A percentile compares a stretch with the other conserved stretches of the same genome.
Conservation (phyloP, 2,797 vertebrate species). For the Eupleurogrammus muticus region DNA sequence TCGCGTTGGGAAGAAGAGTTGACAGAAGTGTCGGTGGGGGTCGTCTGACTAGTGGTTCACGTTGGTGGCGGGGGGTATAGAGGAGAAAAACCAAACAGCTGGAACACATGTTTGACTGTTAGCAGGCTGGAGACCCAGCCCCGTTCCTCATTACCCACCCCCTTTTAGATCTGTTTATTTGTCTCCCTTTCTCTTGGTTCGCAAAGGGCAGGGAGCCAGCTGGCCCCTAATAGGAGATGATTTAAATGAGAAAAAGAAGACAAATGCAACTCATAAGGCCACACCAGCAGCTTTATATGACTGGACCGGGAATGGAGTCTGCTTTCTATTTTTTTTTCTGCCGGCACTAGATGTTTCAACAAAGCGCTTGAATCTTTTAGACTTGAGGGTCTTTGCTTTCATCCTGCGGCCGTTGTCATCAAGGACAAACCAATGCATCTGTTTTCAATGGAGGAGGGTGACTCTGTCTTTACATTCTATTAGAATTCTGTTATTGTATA, state of each 20-base stretch:
- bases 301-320: neutral
- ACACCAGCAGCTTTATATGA: neutral
- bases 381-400: constrained; percentile 15
- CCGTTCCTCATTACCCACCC: constrained; percentile 26
- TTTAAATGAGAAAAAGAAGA: constrained; percentile 50
- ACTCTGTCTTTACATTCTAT: neutral
- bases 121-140: constrained; percentile 34
- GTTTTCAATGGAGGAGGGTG: constrained; percentile 6
- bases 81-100: constrained; percentile 57
- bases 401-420: constrained; percentile 12
- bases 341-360: constrained; percentile 17
- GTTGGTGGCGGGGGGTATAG: neutral
- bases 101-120: constrained; percentile 73
- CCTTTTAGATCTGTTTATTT: constrained; percentile 57
- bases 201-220: constrained; percentile 35
- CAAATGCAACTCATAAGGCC: constrained; percentile 13
- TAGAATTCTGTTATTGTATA: constrained; percentile 9
- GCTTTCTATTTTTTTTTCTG: neutral
- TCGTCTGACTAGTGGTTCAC: constrained; percentile 46
- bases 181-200: constrained; percentile 31
- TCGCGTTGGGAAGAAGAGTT: constrained; percentile 48
- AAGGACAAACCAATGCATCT: constrained; percentile 9
- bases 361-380: constrained; percentile 21
- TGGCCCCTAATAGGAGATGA: constrained; percentile 49
- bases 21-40: constrained; percentile 64